Base-by-base conservation (phyloP, 2,888 invertebrate species). In the Adelognathus sp. region DNA sequence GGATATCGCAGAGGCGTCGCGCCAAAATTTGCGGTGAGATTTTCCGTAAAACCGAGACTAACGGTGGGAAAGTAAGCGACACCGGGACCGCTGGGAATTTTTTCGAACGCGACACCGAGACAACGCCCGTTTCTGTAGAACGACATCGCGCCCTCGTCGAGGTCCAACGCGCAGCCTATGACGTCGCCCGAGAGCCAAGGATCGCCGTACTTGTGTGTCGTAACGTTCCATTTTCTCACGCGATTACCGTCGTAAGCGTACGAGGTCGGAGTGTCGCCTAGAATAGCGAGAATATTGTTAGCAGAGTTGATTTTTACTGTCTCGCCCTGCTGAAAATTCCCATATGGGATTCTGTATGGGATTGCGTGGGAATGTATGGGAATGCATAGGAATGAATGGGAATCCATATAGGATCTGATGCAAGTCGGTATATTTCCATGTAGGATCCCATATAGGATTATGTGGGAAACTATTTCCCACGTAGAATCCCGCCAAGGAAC, bases 131-230 rank as follows among this genome's bases (percentile, higher is more conserved):
- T 97, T 83, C 97, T 95, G 86, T 92, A 95, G 88, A 93, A 97
- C 86, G 95, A 94, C 76, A 97, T 92, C 0, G 92, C 93, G 6
- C 95, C 95, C 21, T 92, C 93, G 81, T 97, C 96, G 89, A 96
- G 91, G 88, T 97, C 96, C 27, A 97, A 92, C 1, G 88, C 83
- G 73, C 95, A 95, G 0, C 95, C 95, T 72, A 97, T 96, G 63
- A 97, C 95, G 91, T 97, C 97, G 16, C 97, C 97, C n/a, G 95
- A 94, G 81, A 95, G 92, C 97, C 97, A 97, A 16, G 94, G 92
- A 86, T 95, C 94, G 0, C 97, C 97, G 88, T 97, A 97, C 81
- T 94, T 94, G 6, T 93, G 91, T 0, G 95, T 95, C 33, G 94
- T 93, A 0, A 95, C 94, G 85, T 96, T 96, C 96, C 96, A 96